Evolutionary conservation across 1,140 invertebrate species (phyloP), one percentile per base, ranked within the genome.

Genomic region (Listronotus bonariensis): DNA sequence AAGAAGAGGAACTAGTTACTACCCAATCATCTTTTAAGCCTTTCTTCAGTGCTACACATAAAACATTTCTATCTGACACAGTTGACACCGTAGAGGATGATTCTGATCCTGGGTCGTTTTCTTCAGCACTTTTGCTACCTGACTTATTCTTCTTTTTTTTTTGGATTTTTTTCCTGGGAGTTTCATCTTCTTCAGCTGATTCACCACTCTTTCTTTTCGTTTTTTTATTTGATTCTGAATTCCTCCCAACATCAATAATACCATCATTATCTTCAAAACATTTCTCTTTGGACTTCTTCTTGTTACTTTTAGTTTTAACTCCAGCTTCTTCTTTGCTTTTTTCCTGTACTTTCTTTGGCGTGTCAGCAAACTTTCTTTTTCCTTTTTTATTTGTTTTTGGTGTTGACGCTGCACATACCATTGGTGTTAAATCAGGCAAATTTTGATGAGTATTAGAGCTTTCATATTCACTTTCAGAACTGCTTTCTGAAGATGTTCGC

Each of bases 391-490:
- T 53, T 53, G 31, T 11, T 53, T 36, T 38, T 36, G n/a, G 26
- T 46, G 34, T 49, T 59, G 11, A 34, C 5, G 6, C 31, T 18
- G 40, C 5, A 49, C 52, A 36, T 15, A 36, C 48, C 60, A 73
- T 72, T n/a, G 68, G 68, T 40, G 69, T 69, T 43, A 74, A 68
- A 63, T 67, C 46, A 11, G 73, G 73, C 38, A 74, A 67, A 40
- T 67, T 65, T 45, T 65, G 40, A 40, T 67, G 40, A 43, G 36
- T 38, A 18, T 52, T 40, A 14, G 51, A 31, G 9, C 32, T 17
- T 20, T 73, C 68, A 66, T 70, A 72, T 61, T 76, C 74, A 60
- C 71, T 76, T 49, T 74, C 72, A 11, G 71, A 73, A 43, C 71
- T 74, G 48, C 55, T 62, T 12, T 59, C 60, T 14, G 67, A 66